Conservation (phyloP, 1,140 invertebrate species). For the Pemphigus obesinymphae region DNA sequence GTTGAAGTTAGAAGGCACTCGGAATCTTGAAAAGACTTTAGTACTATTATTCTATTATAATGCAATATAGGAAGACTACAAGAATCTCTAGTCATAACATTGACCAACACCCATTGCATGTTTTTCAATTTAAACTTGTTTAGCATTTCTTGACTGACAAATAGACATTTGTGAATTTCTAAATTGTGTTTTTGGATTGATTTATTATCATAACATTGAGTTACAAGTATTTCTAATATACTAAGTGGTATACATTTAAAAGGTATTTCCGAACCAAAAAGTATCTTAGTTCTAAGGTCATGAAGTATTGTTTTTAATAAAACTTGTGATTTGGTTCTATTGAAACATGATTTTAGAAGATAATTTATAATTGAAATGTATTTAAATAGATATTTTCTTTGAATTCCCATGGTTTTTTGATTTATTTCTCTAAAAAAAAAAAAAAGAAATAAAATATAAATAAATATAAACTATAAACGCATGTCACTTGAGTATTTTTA, state of each 20-base stretch:
- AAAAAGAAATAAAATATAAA: too few relatives aligned
- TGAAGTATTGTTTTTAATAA: not conserved
- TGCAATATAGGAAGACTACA: not conserved
- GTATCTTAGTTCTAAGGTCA: not conserved
- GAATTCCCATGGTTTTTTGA: not conserved
- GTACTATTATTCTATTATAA: slow-evolving; percentile 11
- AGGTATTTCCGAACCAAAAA: not conserved
- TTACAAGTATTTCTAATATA: slow-evolving; percentile 4
- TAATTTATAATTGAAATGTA: not conserved
- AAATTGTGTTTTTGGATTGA: not conserved
- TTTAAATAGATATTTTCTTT: not conserved
- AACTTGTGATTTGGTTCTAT: not conserved
- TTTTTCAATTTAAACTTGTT: slow-evolving; percentile 6
- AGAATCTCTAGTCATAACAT: not conserved
- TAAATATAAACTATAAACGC: too few relatives aligned
- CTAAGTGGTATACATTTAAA: slow-evolving; percentile 24
- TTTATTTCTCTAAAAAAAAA: not conserved
- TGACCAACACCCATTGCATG: slow-evolving; percentile 4
- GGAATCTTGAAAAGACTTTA: not conserved
- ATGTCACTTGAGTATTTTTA: too few relatives aligned
- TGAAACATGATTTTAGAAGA: not conserved
- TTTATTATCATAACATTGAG: not conserved
- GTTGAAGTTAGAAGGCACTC: not conserved
- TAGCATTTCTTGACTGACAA: not conserved
- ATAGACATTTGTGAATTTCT: slow-evolving; percentile 28